phyloP scores from a whole-genome alignment of 1,140 invertebrate genomes.

The Potamilus streckersoni region DNA sequence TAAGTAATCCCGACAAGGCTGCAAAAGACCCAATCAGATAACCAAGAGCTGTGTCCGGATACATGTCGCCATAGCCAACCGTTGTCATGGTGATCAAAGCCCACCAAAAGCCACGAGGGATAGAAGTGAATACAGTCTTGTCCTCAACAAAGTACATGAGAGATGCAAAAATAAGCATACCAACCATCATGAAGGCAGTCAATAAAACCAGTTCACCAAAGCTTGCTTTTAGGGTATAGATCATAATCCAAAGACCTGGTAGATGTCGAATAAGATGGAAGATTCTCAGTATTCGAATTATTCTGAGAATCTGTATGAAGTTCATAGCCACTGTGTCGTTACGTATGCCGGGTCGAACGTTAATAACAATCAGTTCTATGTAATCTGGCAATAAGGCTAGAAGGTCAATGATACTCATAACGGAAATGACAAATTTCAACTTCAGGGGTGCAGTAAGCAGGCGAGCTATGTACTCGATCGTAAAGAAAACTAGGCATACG shows the following conservation, averaged over 20 bases:
- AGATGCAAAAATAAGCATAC: conserved; percentile 98
- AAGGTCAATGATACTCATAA: conserved; percentile 69
- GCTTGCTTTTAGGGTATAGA: conserved; percentile 97
- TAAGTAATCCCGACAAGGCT: conserved; percentile 99
- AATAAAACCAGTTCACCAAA: conserved; percentile 98
- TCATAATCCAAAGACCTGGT: conserved; percentile 96
- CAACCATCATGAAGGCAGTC: conserved; percentile 98
- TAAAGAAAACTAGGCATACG: conserved; percentile 67
- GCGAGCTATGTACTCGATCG: conserved; percentile 64
- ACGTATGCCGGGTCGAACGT: conserved; percentile 14
- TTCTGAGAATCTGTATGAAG: conserved; percentile 31
- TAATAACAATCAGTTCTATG: conserved; percentile 38
- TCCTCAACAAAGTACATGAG: conserved; percentile 74
- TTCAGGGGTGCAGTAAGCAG: conserved; percentile 64
- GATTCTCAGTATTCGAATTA: conserved; percentile 52
- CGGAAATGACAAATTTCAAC: conserved; percentile 57
- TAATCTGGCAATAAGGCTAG: conserved; percentile 68
- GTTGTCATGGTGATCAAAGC: conserved; percentile 91
- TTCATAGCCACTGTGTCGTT: not conserved
- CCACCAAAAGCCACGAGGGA: conserved; percentile 99
- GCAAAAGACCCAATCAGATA: conserved; percentile 69
- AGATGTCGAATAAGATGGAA: conserved; percentile 77
- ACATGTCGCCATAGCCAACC: conserved; percentile 97
- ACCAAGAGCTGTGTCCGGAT: conserved; percentile 55
- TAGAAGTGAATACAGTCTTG: conserved; percentile 70